phyloP scores from a whole-genome alignment of 2,797 vertebrate genomes.

The Poecilia picta region DNA sequence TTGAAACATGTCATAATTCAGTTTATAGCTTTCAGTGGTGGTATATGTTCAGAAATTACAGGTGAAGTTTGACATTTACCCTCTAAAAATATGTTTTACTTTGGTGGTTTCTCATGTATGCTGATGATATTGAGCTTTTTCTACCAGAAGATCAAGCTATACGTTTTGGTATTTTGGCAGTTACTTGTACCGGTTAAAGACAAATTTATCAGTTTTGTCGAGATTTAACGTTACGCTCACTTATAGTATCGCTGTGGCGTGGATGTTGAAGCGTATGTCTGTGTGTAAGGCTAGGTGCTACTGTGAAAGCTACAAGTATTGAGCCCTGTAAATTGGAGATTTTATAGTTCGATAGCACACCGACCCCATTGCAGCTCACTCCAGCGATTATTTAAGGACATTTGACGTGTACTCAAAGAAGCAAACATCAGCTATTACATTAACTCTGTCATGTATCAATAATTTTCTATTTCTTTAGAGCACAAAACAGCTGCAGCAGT shows the following conservation, averaged over 20 bases:
- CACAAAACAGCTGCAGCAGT: conserved; percentile 32
- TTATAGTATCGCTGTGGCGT: conserved; percentile 60
- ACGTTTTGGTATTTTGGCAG: conserved; percentile 48
- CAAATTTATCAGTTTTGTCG: conserved; percentile 33
- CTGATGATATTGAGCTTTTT: conserved; percentile 6
- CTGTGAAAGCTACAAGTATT: conserved; percentile 64
- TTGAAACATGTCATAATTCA: conserved; percentile 11
- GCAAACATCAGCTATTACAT: conserved; percentile 25
- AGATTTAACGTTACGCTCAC: conserved; percentile 49
- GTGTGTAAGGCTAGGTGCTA: conserved; percentile 58
- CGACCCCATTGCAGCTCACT: conserved; percentile 43
- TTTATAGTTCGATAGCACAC: conserved; percentile 64
- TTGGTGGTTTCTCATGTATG: not conserved
- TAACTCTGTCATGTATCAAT: conserved; percentile 20
- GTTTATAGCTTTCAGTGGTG: conserved; percentile 38
- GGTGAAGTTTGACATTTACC: not conserved
- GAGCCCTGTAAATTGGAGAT: conserved; percentile 51
- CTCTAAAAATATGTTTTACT: not conserved
- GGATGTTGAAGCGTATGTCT: conserved; percentile 39
- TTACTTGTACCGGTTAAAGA: conserved; percentile 44
- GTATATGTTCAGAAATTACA: conserved; percentile 29
- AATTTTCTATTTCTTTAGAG: conserved; percentile 54
- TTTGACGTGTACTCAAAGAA: conserved; percentile 37
- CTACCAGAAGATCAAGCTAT: not conserved
- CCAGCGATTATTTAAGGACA: conserved; percentile 38